phyloP scores from a whole-genome alignment of 1,140 invertebrate species.

The Ceratina australensis region DNA sequence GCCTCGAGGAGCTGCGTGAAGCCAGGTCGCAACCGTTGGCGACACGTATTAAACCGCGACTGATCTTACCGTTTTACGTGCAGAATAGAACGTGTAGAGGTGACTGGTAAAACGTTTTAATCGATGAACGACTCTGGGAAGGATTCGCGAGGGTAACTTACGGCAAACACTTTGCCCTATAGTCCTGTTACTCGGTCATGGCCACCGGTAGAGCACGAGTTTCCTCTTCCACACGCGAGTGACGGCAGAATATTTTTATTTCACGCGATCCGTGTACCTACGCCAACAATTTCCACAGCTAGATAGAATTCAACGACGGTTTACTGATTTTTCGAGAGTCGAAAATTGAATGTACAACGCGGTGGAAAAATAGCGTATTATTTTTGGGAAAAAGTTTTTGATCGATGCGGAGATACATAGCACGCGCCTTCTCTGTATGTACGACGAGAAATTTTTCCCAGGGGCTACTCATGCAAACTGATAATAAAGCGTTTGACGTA shows the following conservation, averaged over 20 bases:
- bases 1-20: conserved; percentile 1
- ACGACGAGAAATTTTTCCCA: too few species aligned
- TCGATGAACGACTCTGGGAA: conserved; percentile 10
- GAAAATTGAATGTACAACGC: too few species aligned
- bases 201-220: conserved; percentile 12
- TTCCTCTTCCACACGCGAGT: not conserved
- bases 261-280: not conserved
- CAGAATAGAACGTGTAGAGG: not conserved
- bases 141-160: conserved; percentile 5
- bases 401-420: too few species aligned
- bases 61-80: too few species aligned
- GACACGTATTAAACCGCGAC: not conserved
- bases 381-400: too few species aligned
- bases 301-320: too few species aligned
- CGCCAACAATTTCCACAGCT: not conserved
- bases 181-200: conserved; percentile 22
- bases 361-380: too few species aligned
- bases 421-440: too few species aligned
- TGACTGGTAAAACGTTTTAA: conserved; percentile 14
- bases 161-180: conserved; percentile 12
- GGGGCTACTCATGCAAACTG: too few species aligned
- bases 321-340: too few species aligned
- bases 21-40: too few species aligned
- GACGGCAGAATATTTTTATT: not conserved
- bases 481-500: too few species aligned